These are phyloP conservation scores for Graphium colonna DNA, from an alignment of 2,888 invertebrate genomes.

Conservation along the genomic window DNA sequence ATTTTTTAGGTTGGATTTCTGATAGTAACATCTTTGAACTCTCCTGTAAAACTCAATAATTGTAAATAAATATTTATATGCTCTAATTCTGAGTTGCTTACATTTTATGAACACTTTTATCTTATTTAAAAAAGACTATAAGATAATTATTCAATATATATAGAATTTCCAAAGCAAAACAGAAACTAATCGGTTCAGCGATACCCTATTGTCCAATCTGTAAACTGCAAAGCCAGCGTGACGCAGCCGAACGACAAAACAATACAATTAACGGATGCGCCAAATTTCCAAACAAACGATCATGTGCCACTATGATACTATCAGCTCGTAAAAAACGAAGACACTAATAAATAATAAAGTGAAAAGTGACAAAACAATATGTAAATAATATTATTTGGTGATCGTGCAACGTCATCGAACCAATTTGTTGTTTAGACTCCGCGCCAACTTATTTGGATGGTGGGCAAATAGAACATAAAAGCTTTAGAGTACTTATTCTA, in stretches of 20 bases:
- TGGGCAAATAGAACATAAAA: constrained; percentile 42
- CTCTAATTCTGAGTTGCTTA: too few species aligned
- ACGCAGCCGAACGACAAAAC: constrained; percentile 50
- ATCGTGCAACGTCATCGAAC: constrained; percentile 62
- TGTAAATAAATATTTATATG: too few species aligned
- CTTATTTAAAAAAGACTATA: too few species aligned
- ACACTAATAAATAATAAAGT: constrained; percentile 51
- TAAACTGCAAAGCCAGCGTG: constrained; percentile 29
- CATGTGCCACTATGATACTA: constrained; percentile 44
- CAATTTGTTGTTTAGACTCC: constrained; percentile 61
- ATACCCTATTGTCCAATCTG: too few species aligned
- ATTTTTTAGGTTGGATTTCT: too few species aligned
- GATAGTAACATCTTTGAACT: too few species aligned
- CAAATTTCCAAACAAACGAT: constrained; percentile 65
- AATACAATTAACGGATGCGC: constrained; percentile 55
- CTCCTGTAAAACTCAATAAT: too few species aligned
- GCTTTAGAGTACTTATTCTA: constrained; percentile 16
- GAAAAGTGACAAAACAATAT: constrained; percentile 79
- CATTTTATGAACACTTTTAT: too few species aligned
- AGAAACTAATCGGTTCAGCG: background rate
- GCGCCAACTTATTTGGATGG: constrained; percentile 48
- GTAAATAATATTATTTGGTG: constrained; percentile 74
- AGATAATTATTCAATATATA: too few species aligned
- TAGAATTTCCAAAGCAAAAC: background rate
- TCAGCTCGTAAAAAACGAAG: constrained; percentile 42